Conservation (phyloP, 1,140 invertebrate genomes). For the Pseudomyrmex cubaensis region DNA sequence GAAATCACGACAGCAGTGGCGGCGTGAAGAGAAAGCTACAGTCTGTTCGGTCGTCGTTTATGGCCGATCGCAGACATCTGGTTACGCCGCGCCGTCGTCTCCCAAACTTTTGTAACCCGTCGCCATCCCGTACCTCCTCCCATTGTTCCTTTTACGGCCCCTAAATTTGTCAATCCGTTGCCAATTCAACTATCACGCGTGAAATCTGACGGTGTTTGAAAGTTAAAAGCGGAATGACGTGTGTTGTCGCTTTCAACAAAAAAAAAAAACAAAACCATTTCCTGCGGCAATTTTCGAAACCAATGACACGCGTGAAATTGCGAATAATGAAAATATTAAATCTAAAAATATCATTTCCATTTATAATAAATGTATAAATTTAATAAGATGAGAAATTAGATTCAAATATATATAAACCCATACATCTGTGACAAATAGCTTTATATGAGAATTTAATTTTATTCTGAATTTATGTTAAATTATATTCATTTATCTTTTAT, state of each 20-base stretch:
- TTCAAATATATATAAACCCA: too few species aligned
- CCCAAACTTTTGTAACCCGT: constrained; percentile 59
- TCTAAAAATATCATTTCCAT: too few species aligned
- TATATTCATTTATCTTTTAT: background rate
- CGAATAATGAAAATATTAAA: constrained; percentile 29
- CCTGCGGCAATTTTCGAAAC: background rate
- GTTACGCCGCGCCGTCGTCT: constrained; percentile 42
- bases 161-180: constrained; percentile 66
- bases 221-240: constrained; percentile 30
- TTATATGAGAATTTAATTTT: too few species aligned
- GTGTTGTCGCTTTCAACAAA: constrained; percentile 38
- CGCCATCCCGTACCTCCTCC: constrained; percentile 4
- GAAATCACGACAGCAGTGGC: constrained; percentile 67
- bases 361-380: too few species aligned
- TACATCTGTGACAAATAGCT: too few species aligned
- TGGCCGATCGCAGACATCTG: constrained; percentile 64
- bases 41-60: constrained; percentile 66
- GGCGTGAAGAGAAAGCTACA: constrained; percentile 71
- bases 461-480: background rate
- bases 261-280: constrained; percentile 14
- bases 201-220: constrained; percentile 28
- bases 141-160: constrained; percentile 67
- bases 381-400: too few species aligned
- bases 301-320: constrained; percentile 7
- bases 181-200: constrained; percentile 27